These are phyloP conservation scores for Agrenia bidenticulata DNA, from an alignment of 2,888 invertebrate genomes.

Conservation along the genomic window DNA sequence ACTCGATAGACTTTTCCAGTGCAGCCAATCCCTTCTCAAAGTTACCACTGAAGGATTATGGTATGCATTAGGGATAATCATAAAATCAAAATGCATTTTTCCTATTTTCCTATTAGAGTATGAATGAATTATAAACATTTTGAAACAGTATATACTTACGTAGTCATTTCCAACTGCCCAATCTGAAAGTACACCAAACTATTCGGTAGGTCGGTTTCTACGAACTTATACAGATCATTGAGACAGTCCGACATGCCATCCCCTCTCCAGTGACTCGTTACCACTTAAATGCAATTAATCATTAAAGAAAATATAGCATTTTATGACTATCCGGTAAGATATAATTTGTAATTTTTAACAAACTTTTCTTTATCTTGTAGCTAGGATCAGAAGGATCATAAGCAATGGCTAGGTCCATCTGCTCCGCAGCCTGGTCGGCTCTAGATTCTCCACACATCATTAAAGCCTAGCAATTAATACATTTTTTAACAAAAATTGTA, in stretches of 20 bases:
- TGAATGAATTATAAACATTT: background rate
- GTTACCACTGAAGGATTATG: slow-evolving; percentile 21
- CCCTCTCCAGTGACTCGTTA: slow-evolving; percentile 8
- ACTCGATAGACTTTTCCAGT: slow-evolving; percentile 30
- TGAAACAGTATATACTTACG: slow-evolving; percentile 26
- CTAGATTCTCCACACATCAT: background rate
- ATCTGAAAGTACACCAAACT: slow-evolving; percentile 30
- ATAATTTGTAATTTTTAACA: too few species aligned
- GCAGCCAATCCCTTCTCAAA: slow-evolving; percentile 28
- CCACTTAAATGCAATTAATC: too few species aligned
- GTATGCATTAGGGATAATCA: background rate
- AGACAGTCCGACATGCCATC: slow-evolving; percentile 10
- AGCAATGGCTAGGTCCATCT: slow-evolving; percentile 21
- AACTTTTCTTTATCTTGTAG: slow-evolving; percentile 21
- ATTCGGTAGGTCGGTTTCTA: slow-evolving; percentile 21
- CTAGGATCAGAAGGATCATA: slow-evolving; percentile 7
- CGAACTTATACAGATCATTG: slow-evolving; percentile 5
- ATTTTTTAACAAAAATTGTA: slow-evolving; percentile 1
- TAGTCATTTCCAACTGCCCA: slow-evolving; percentile 22
- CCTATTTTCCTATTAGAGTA: background rate
- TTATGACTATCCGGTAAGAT: too few species aligned
- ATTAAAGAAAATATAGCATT: too few species aligned
- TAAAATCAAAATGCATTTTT: slow-evolving; percentile 10
- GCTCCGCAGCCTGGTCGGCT: background rate
- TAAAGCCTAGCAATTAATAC: slow-evolving; percentile 5